These are phyloP conservation scores for Melanotaenia maccullochi DNA, from an alignment of 2,797 vertebrate species.

Conservation along the genomic window DNA sequence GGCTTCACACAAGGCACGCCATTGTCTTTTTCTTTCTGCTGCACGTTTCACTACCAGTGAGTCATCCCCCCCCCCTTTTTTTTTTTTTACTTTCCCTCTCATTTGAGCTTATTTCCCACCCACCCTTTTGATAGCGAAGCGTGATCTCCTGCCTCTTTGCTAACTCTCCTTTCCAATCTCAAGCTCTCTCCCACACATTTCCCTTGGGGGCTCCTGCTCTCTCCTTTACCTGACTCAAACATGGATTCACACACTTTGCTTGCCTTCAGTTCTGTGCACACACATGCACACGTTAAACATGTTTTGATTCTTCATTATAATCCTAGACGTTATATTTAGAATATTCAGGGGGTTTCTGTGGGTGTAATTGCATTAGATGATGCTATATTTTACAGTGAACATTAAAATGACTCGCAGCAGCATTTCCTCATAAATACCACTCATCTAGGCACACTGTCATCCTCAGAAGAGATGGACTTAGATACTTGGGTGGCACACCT, in stretches of 20 bases:
- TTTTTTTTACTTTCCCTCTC: conserved; percentile 36
- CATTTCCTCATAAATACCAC: conserved; percentile 20
- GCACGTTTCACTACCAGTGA: conserved; percentile 57
- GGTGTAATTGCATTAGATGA: conserved; percentile 43
- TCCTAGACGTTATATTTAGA: neutral
- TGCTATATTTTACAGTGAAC: conserved; percentile 22
- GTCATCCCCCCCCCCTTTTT: conserved; percentile 47
- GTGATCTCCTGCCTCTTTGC: conserved; percentile 46
- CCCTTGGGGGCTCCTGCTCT: conserved; percentile 25
- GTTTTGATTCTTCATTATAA: conserved; percentile 16
- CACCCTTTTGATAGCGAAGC: conserved; percentile 52
- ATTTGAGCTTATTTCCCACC: conserved; percentile 68
- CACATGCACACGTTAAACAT: neutral
- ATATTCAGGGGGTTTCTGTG: conserved; percentile 4
- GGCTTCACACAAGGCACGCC: conserved; percentile 28
- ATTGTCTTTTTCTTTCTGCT: conserved; percentile 45
- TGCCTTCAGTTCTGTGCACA: conserved; percentile 3
- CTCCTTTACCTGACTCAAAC: conserved; percentile 46
- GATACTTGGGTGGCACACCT: neutral
- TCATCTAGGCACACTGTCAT: conserved; percentile 13
- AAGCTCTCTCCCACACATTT: conserved; percentile 54
- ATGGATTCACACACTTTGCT: neutral
- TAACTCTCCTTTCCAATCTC: conserved; percentile 52
- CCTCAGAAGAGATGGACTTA: neutral
- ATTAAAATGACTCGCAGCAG: conserved; percentile 13